phyloP scores from a whole-genome alignment of 2,888 invertebrate species.

The Ypsolopha sequella region DNA sequence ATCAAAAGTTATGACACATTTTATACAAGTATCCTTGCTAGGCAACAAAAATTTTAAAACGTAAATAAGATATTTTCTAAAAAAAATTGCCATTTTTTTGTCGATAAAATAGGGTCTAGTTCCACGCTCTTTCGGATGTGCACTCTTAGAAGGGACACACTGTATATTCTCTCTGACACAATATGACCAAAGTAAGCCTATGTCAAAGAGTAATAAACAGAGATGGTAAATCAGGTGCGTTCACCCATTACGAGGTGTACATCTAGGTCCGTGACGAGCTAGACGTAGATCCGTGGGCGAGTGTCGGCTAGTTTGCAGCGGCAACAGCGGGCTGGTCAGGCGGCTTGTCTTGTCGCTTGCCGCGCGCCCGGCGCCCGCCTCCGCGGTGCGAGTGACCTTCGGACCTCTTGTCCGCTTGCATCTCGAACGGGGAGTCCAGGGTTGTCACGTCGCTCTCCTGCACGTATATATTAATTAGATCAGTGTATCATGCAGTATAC shows the following conservation, averaged over 20 bases:
- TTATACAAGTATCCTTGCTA: too few species aligned
- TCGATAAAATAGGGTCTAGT: too few species aligned
- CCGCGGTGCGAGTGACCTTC: slow-evolving; percentile 59
- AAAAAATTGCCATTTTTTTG: too few species aligned
- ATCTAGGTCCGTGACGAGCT: background rate
- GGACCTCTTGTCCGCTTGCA: slow-evolving; percentile 71
- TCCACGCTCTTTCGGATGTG: too few species aligned
- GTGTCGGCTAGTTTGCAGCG: slow-evolving; percentile 21
- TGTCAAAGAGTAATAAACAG: background rate
- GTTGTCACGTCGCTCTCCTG: slow-evolving; percentile 60
- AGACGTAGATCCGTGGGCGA: background rate
- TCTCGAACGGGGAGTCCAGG: slow-evolving; percentile 70
- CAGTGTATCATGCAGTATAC: background rate
- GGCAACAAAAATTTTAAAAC: too few species aligned
- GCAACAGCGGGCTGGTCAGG: slow-evolving; percentile 19
- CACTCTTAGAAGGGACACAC: too few species aligned
- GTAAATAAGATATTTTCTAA: too few species aligned
- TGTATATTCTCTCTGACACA: too few species aligned
- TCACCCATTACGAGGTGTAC: background rate
- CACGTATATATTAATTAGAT: slow-evolving; percentile 3
- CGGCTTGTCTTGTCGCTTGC: slow-evolving; percentile 45
- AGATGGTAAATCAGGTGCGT: background rate
- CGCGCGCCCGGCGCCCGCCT: slow-evolving; percentile 44
- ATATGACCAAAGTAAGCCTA: too few species aligned
- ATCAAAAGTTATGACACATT: too few species aligned